Evolutionary conservation across 1,140 invertebrate genomes (phyloP), one percentile per base, ranked within the genome.

Genomic region (Drosophila ogumai): DNA sequence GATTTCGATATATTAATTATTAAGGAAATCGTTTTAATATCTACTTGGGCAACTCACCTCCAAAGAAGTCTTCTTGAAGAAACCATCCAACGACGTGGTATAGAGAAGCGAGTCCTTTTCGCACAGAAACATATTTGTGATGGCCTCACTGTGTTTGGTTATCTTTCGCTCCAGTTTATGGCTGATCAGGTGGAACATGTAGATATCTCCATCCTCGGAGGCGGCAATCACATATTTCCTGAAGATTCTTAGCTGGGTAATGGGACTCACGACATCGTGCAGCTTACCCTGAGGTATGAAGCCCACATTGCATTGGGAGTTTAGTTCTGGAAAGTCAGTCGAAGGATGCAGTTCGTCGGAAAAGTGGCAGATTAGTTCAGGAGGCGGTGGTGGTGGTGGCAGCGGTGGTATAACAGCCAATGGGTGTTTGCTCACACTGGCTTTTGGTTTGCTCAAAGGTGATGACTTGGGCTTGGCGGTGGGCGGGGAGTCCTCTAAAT

Each of bases 181-280:
- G n/a, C 92, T 93, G 32, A 59, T 46, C 3, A 80, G 77, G 66
- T 90, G 93, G 66, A 94, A 94, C 81, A 94, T 92, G 72, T 94
- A 95, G 4, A 95, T 91, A 74, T 94, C 94, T 17, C 94, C 94
- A 72, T 94, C 93, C 12, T 94, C 86, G 28, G 94, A 93, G 0
- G 94, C 93, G 12, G 94, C 94, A 38, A 95, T 59, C 6, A 92
- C 81, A 15, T 60, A 63, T 41, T 77, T 47, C 43, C 78, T 79
- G 43, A 79, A 75, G 25, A 91, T 60, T 22, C 73, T 56, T 44
- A 92, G 79, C 47, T 92, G 82, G 3, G 87, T 85, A n/a, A 92
- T 91, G 22, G 91, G 71, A 50, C 81, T 80, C 6, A 36, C 50
- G 8, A 86, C 72, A 12, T 60, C 67, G 43, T 49, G 58, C 28